A percentile compares a stretch with the other conserved stretches of the same genome.
phyloP scores from a whole-genome alignment of 37 sponge, comb jelly and placozoan genomes.

The Hormiphora californensis region DNA sequence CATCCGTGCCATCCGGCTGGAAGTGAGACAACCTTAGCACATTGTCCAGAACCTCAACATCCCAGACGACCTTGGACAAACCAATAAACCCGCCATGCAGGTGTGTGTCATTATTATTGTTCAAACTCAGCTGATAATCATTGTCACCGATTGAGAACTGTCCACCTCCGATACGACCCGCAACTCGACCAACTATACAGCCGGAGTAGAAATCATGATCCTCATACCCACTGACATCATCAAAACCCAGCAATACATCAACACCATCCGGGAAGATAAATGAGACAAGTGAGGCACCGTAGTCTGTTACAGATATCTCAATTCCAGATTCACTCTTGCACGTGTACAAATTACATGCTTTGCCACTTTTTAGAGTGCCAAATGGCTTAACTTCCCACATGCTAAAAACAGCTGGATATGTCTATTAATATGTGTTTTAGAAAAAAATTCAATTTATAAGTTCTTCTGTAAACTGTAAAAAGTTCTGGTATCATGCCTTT shows the following conservation, averaged over 20 bases:
- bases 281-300: slow-evolving; percentile 43
- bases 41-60: neutral
- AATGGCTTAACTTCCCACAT: slow-evolving; percentile 6
- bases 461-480: no score
- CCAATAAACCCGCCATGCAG: slow-evolving; percentile 82
- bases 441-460: no score
- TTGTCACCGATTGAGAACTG: slow-evolving; percentile 69
- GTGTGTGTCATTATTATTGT: slow-evolving; percentile 65
- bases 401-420: no score
- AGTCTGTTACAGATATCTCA: neutral
- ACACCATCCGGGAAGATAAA: neutral
- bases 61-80: slow-evolving; percentile 71
- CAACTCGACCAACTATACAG: slow-evolving; percentile 78
- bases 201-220: slow-evolving; percentile 65
- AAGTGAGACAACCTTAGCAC: slow-evolving; percentile 57
- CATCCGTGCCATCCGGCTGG: slow-evolving; percentile 76
- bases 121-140: slow-evolving; percentile 64
- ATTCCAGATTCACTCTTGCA: slow-evolving; percentile 3
- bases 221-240: slow-evolving; percentile 48
- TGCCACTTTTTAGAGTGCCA: slow-evolving; percentile 41
- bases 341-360: slow-evolving; percentile 44
- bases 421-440: no score
- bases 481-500: no score
- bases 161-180: slow-evolving; percentile 75
- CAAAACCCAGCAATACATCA: slow-evolving; percentile 54